phyloP scores from a whole-genome alignment of 2,888 invertebrate species.

The Cremastinae sp. region DNA sequence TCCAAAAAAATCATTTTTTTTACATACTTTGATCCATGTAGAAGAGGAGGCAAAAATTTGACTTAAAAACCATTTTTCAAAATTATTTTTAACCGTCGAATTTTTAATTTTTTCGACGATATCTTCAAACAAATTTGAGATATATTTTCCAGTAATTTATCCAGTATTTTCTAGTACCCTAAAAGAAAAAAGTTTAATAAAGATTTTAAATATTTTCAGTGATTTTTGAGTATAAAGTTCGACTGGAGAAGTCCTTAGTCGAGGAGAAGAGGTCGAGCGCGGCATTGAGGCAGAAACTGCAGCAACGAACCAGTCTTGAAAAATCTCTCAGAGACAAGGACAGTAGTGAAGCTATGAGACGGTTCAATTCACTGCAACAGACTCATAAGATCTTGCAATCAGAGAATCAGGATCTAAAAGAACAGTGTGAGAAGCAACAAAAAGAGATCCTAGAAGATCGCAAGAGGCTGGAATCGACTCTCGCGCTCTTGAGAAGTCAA shows the following conservation, averaged over 20 bases:
- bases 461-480: conserved; percentile 67
- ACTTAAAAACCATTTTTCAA: no score
- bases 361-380: conserved; percentile 76
- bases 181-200: not conserved
- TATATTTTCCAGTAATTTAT: no score
- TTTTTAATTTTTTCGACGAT: no score
- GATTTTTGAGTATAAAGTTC: conserved; percentile 77
- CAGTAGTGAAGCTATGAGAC: conserved; percentile 74
- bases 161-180: not conserved
- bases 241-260: conserved; percentile 75
- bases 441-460: conserved; percentile 70
- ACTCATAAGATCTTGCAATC: conserved; percentile 73
- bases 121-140: no score
- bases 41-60: no score
- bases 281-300: conserved; percentile 75
- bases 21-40: no score
- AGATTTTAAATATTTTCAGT: conserved; percentile 64
- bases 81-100: no score
- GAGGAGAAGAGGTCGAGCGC: conserved; percentile 77
- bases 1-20: no score
- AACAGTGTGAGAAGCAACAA: conserved; percentile 73
- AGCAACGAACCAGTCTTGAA: conserved; percentile 75
- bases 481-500: conserved; percentile 70
- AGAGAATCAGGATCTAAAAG: conserved; percentile 74
- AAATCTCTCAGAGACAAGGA: conserved; percentile 76